Conservation (phyloP, 2,797 vertebrate genomes). For the Eospalax fontanierii region DNA sequence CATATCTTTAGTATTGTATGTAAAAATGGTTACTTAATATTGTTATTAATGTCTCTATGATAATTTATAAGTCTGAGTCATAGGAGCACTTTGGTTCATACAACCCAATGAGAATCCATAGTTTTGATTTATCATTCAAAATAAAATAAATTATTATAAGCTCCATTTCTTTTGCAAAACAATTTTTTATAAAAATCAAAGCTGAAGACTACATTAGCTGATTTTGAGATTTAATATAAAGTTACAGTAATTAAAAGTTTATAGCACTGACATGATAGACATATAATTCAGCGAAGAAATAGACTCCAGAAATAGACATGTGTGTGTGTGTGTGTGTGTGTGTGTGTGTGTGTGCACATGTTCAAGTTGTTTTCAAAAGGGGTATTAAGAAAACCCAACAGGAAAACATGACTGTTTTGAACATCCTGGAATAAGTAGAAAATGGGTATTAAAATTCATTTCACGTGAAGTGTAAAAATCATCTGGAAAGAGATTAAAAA, state of each 20-base stretch:
- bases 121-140: not conserved
- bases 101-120: not conserved
- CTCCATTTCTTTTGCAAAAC: not conserved
- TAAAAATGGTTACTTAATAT: not conserved
- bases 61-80: not conserved
- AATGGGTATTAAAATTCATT: not conserved
- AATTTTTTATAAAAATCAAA: not conserved
- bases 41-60: not conserved
- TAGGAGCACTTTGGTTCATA: not conserved
- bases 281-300: not conserved
- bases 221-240: not conserved
- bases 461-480: not conserved
- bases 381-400: not conserved
- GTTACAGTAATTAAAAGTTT: not conserved
- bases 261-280: not conserved
- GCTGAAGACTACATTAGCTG: not conserved
- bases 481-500: not conserved
- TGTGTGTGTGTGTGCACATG: not conserved
- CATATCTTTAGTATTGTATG: not conserved
- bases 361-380: not conserved
- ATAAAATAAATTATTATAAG: not conserved
- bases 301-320: not conserved
- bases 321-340: not conserved
- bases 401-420: not conserved
- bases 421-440: not conserved